Conservation (phyloP, 2,797 vertebrate species). For the Neopelma chrysocephalum region DNA sequence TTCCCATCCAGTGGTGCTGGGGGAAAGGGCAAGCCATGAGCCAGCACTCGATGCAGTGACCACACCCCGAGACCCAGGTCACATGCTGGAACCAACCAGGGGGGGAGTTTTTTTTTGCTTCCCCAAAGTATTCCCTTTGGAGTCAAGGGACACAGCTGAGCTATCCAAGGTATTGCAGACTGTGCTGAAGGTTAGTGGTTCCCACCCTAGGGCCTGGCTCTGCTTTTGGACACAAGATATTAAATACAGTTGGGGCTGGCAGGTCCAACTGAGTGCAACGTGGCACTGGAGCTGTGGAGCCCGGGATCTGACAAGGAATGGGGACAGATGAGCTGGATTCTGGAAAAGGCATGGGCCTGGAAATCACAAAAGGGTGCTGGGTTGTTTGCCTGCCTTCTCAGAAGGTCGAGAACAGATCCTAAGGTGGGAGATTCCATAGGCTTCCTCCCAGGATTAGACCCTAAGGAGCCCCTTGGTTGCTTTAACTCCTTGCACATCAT, state of each 20-base stretch:
- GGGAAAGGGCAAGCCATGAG: neutral
- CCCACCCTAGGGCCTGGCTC: neutral
- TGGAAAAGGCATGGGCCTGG: neutral
- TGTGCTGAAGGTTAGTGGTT: neutral
- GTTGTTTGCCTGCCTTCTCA: neutral
- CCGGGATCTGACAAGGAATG: neutral
- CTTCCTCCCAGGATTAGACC: neutral
- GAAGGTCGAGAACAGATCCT: neutral
- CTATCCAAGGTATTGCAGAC: too few relatives aligned
- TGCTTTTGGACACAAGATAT: neutral
- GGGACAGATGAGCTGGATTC: neutral
- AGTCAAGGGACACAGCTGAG: neutral
- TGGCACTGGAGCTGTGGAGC: neutral
- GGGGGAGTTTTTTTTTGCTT: neutral
- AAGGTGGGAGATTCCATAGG: neutral
- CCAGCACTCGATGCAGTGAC: neutral
- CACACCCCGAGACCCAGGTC: neutral
- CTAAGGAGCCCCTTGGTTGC: rapidly evolving
- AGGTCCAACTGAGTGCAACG: neutral
- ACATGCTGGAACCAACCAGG: neutral
- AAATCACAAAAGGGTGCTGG: neutral
- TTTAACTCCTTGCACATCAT: neutral
- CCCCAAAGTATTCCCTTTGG: neutral
- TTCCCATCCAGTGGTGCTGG: neutral
- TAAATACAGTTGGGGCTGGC: neutral